These are phyloP conservation scores for Oreotragus oreotragus DNA, from an alignment of 2,113 vertebrate genomes.

Conservation along the genomic window DNA sequence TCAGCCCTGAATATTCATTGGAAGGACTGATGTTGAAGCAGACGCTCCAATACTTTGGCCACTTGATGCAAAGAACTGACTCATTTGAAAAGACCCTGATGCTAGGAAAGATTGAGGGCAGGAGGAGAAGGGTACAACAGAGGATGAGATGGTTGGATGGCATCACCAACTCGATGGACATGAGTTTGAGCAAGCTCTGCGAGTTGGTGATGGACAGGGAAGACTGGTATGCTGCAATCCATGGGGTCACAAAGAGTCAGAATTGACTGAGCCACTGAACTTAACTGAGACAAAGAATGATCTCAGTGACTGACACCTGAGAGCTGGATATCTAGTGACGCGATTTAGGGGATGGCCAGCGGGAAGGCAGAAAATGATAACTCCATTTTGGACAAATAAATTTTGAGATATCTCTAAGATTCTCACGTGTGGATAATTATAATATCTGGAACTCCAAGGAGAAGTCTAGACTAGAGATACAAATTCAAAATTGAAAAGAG, in stretches of 20 bases:
- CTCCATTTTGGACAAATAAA: too few relatives aligned
- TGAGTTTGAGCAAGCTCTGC: neutral
- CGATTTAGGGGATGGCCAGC: neutral
- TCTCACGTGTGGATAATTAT: neutral
- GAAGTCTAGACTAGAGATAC: neutral
- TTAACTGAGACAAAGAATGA: neutral
- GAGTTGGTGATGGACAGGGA: neutral
- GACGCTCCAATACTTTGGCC: neutral
- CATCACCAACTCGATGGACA: neutral
- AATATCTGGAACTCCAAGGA: slow-evolving; percentile 15
- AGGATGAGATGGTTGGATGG: neutral
- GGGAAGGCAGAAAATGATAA: too few relatives aligned
- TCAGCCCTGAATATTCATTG: neutral
- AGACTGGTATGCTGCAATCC: neutral
- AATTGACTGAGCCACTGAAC: neutral
- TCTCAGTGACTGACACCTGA: too few relatives aligned
- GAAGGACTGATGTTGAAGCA: neutral
- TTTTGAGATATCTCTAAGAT: too few relatives aligned
- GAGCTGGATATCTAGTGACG: too few relatives aligned
- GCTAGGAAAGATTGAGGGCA: neutral
- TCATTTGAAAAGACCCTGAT: neutral
- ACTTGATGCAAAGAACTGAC: neutral
- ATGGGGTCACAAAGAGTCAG: neutral
- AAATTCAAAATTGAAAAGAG: neutral
- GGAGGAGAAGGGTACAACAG: neutral